A percentile compares a stretch with the other conserved stretches of the same genome.
These are phyloP conservation scores for Oscheius sp. DNA, from an alignment of 1,140 invertebrate species.

Conservation along the genomic window DNA sequence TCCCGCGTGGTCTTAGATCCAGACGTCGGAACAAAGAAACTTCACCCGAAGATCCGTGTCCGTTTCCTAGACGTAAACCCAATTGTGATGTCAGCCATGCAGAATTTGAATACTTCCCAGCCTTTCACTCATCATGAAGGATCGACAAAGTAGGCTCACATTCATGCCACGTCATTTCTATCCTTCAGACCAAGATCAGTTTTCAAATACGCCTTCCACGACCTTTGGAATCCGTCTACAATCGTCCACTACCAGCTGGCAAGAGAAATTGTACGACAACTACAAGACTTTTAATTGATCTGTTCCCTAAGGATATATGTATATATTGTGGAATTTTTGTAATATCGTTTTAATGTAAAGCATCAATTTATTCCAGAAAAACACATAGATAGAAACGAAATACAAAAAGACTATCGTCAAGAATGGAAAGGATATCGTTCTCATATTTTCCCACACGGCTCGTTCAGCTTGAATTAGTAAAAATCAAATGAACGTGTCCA, in stretches of 20 bases:
- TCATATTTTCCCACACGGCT: too few species aligned
- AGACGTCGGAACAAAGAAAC: conserved; percentile 30
- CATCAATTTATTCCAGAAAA: too few species aligned
- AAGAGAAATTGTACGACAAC: conserved; percentile 22
- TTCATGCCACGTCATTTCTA: not conserved
- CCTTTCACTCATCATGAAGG: conserved; percentile 40
- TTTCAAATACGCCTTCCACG: conserved; percentile 32
- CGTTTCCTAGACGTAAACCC: conserved; percentile 37
- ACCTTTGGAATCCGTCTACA: conserved; percentile 36
- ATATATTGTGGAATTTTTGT: too few species aligned
- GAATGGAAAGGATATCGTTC: too few species aligned
- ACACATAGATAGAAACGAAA: too few species aligned
- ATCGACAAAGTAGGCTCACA: not conserved
- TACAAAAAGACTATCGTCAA: too few species aligned
- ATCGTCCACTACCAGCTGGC: conserved; percentile 34
- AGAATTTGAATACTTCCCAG: conserved; percentile 36
- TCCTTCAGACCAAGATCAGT: conserved; percentile 24
- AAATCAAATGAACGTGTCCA: too few species aligned
- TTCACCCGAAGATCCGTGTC: conserved; percentile 21
- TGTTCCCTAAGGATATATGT: too few species aligned
- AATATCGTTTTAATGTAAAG: too few species aligned
- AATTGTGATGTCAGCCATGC: conserved; percentile 37
- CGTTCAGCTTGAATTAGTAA: too few species aligned
- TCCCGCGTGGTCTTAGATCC: conserved; percentile 25
- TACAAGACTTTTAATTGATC: conserved; percentile 34